Percentiles rank a stretch among this genome's conserved stretches.
Conservation (phyloP, 2,113 vertebrate species). For the Clarias batrachus region DNA sequence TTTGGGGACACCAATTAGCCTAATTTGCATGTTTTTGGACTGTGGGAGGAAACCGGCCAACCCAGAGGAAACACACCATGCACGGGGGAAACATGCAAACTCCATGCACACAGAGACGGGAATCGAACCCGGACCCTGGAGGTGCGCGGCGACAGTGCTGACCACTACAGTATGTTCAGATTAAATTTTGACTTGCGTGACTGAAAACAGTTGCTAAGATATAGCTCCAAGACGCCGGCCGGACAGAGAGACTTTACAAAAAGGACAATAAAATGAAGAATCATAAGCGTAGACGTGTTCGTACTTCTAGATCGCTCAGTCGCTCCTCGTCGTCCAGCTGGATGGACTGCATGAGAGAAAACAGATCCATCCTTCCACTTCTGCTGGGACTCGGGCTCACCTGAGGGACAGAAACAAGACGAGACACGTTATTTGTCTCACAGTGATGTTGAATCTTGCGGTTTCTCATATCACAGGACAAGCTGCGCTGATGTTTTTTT, state of each 20-base stretch:
- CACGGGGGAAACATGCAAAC: no score
- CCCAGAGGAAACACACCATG: no score
- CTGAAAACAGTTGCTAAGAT: not conserved
- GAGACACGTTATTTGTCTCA: not conserved
- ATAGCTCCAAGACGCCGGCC: not conserved
- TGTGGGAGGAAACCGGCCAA: no score
- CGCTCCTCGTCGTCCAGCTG: slow-evolving; percentile 74
- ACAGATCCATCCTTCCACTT: slow-evolving; percentile 86
- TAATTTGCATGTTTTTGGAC: no score
- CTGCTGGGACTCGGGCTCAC: slow-evolving; percentile 59
- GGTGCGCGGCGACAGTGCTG: no score
- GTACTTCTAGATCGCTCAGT: slow-evolving; percentile 58
- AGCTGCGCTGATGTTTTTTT: not conserved
- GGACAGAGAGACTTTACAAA: not conserved
- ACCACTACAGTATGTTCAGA: no score
- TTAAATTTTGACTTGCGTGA: not conserved
- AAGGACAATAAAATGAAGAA: not conserved
- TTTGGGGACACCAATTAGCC: no score
- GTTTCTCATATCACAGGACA: not conserved
- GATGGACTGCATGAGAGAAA: slow-evolving; percentile 91
- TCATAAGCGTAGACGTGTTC: not conserved
- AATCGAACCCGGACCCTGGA: no score
- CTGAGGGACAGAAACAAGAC: slow-evolving; percentile 44
- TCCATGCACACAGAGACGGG: no score
- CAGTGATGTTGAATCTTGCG: not conserved